Evolutionary conservation across 2,113 vertebrate species (phyloP).

Genomic region (Platichthys flesus): DNA sequence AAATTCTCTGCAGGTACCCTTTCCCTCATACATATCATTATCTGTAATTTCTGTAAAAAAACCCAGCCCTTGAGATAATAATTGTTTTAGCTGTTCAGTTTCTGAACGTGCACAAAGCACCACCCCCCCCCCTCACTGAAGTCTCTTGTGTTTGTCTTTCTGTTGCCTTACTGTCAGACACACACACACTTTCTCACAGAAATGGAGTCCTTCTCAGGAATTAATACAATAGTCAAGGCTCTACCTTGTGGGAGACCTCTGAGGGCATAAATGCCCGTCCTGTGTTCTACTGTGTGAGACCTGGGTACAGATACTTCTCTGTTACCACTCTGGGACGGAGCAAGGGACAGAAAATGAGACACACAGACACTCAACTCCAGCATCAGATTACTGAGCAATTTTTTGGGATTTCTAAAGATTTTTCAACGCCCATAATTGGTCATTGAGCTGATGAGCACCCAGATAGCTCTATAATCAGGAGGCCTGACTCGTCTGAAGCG

Average conservation of each 20-base stretch:
- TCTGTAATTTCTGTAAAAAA: not conserved
- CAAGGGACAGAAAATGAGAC: constrained; percentile 38
- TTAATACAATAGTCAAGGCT: constrained; percentile 22
- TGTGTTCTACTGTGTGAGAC: constrained; percentile 58
- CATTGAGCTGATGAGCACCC: constrained; percentile 53
- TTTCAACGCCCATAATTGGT: constrained; percentile 75
- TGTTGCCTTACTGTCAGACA: not conserved
- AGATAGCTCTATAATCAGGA: not conserved
- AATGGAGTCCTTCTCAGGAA: not conserved
- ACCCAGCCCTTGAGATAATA: not conserved
- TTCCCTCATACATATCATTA: not conserved
- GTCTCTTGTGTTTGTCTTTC: not conserved
- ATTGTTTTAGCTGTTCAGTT: too few species aligned
- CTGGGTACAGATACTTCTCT: constrained; percentile 44
- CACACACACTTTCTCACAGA: not conserved
- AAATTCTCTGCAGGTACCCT: not conserved
- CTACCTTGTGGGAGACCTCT: constrained; percentile 22
- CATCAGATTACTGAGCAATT: constrained; percentile 71
- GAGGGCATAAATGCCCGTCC: constrained; percentile 35
- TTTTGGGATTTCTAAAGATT: constrained; percentile 62
- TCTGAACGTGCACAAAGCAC: too few species aligned
- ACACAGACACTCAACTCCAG: constrained; percentile 45
- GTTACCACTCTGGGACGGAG: constrained; percentile 29
- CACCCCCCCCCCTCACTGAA: too few species aligned
- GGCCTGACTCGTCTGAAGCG: not conserved